Evolutionary conservation across 2,113 vertebrate species (phyloP).

Genomic region (Glaucidium brasilianum): DNA sequence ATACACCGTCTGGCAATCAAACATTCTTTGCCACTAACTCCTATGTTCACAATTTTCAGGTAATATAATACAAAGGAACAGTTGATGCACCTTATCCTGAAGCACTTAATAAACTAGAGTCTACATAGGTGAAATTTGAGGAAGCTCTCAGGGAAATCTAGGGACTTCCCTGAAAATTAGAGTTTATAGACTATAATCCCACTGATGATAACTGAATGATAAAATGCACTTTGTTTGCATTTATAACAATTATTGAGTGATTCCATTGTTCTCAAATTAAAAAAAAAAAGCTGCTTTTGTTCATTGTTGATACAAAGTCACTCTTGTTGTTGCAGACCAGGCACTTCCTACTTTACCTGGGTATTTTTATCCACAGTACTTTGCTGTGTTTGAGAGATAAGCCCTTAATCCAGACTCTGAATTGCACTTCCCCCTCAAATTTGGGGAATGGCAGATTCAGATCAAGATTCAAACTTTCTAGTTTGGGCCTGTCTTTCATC

Average conservation of each 20-base stretch:
- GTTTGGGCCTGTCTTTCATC: conserved; percentile 38
- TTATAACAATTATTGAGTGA: conserved; percentile 55
- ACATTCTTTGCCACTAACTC: neutral
- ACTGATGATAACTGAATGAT: conserved; percentile 49
- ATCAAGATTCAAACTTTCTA: conserved; percentile 11
- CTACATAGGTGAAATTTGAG: conserved; percentile 54
- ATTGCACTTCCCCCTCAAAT: conserved; percentile 12
- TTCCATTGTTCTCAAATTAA: conserved; percentile 30
- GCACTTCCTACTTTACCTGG: conserved; percentile 61
- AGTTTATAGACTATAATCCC: conserved; percentile 51
- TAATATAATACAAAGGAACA: neutral
- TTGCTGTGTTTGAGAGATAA: conserved; percentile 27
- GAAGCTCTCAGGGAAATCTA: conserved; percentile 30
- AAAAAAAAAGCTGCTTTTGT: conserved; percentile 32
- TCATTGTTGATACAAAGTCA: conserved; percentile 53
- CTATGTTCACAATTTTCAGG: neutral
- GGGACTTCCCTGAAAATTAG: conserved; percentile 68
- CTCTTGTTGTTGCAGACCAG: conserved; percentile 28
- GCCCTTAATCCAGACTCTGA: neutral
- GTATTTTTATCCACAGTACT: conserved; percentile 49
- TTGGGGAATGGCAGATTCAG: conserved; percentile 35
- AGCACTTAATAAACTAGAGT: conserved; percentile 23
- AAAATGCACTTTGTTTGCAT: conserved; percentile 42
- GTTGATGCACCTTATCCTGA: conserved; percentile 11
- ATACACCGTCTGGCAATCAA: neutral